Percentiles rank a stretch among this genome's conserved stretches.
These are phyloP conservation scores for Talpa occidentalis DNA, from an alignment of 2,113 vertebrate genomes.

Conservation along the genomic window DNA sequence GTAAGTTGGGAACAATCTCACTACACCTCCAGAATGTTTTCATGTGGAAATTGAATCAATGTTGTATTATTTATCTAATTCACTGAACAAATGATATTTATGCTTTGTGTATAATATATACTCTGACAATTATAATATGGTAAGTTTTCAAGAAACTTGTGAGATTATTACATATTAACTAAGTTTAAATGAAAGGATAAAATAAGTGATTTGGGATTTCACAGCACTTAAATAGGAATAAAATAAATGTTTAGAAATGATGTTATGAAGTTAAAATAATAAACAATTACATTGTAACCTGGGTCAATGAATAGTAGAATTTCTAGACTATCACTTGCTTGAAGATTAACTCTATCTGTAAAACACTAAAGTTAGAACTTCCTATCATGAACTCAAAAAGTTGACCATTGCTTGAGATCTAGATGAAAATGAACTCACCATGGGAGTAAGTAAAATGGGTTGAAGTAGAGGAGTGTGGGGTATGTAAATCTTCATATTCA, in stretches of 20 bases:
- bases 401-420: not conserved
- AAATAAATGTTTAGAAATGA: not conserved
- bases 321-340: not conserved
- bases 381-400: not conserved
- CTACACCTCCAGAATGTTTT: not conserved
- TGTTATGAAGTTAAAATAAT: not conserved
- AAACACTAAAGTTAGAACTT: not conserved
- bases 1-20: no score
- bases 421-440: not conserved
- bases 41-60: not conserved
- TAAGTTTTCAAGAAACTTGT: not conserved
- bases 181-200: not conserved
- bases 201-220: not conserved
- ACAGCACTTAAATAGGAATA: not conserved
- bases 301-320: not conserved
- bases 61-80: not conserved
- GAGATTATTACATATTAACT: not conserved
- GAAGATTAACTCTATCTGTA: not conserved
- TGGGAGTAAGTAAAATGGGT: no score
- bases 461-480: not conserved
- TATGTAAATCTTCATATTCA: not conserved
- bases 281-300: not conserved
- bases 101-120: not conserved
- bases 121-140: not conserved
- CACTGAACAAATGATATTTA: not conserved